Conservation (phyloP, 2,888 invertebrate species). For the Campoplex nolae region DNA sequence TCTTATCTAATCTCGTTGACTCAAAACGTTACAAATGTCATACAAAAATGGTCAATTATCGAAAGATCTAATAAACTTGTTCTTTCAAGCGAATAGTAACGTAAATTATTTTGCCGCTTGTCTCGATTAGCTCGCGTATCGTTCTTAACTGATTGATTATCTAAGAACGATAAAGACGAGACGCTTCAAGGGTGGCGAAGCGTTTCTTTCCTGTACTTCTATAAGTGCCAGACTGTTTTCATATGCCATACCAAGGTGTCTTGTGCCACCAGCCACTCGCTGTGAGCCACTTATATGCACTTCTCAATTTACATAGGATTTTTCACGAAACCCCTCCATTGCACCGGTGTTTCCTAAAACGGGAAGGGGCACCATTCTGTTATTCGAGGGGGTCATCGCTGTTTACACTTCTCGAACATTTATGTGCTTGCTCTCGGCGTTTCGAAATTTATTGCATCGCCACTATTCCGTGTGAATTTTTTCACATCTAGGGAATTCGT, state of each 20-base stretch:
- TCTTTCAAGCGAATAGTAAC: conserved; percentile 7
- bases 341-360: background rate
- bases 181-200: conserved; percentile 59
- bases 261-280: conserved; percentile 24
- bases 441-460: background rate
- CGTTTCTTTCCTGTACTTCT: conserved; percentile 28
- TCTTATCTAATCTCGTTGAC: conserved; percentile 36
- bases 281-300: conserved; percentile 18
- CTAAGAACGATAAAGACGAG: conserved; percentile 50
- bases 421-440: background rate
- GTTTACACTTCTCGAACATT: background rate
- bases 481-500: background rate
- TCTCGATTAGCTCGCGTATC: conserved; percentile 42
- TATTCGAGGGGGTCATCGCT: conserved; percentile 8
- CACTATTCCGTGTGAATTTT: background rate
- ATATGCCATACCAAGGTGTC: conserved; percentile 9
- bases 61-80: conserved; percentile 21
- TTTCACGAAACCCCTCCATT: background rate
- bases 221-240: conserved; percentile 42
- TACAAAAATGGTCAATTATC: conserved; percentile 42
- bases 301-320: conserved; percentile 8
- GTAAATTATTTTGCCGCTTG: conserved; percentile 46
- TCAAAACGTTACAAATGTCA: conserved; percentile 41
- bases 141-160: conserved; percentile 43
- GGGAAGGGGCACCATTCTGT: background rate